Conservation (phyloP, 2,797 vertebrate genomes). For the Sparus aurata region DNA sequence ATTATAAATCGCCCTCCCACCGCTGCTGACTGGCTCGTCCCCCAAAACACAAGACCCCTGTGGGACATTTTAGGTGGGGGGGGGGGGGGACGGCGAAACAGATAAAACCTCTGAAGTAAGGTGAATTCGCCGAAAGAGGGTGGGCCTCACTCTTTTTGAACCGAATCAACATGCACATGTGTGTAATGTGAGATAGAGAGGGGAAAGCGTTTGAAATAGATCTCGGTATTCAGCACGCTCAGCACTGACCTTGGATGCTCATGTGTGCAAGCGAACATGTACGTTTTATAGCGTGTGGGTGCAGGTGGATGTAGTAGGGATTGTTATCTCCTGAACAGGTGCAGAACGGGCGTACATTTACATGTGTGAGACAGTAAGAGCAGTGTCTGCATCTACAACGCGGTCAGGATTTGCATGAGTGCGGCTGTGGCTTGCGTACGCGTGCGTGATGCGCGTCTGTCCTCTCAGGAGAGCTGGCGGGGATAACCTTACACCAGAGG, state of each 20-base stretch:
- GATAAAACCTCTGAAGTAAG: constrained; percentile 60
- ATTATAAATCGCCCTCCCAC: background rate
- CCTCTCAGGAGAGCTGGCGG: constrained; percentile 41
- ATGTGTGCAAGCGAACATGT: background rate
- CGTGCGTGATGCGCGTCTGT: background rate
- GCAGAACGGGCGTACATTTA: constrained; percentile 24
- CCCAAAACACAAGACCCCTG: constrained; percentile 32
- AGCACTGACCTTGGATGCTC: constrained; percentile 39
- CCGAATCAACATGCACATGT: constrained; percentile 11
- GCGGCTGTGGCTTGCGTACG: background rate
- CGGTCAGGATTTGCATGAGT: constrained; percentile 30
- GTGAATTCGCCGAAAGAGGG: constrained; percentile 42
- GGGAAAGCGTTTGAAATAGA: constrained; percentile 1
- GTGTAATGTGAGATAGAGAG: constrained; percentile 31
- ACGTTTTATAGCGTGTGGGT: background rate
- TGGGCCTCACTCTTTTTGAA: constrained; percentile 34
- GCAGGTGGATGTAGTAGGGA: background rate
- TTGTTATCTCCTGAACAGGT: constrained; percentile 13
- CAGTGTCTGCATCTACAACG: constrained; percentile 9
- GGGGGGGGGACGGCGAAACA: background rate
- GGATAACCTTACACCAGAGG: constrained; percentile 46
- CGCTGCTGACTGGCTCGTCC: background rate
- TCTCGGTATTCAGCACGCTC: constrained; percentile 3
- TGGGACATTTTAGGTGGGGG: constrained; percentile 6
- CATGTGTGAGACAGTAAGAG: background rate